Base-by-base conservation (phyloP, 2,888 invertebrate species). In the Cephus pygmeus region DNA sequence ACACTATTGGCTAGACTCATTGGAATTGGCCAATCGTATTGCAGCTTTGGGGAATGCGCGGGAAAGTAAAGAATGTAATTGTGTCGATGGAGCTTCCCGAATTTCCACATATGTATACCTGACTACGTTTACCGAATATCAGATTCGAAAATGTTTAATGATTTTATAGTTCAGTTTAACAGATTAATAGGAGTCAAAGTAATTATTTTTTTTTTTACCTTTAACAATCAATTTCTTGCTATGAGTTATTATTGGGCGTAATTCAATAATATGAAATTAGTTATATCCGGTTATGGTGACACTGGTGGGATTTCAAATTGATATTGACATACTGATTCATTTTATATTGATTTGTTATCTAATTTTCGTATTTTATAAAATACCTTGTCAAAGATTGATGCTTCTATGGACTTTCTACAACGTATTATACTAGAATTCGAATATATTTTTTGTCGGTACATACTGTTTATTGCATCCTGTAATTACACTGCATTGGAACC, bases 1-100 rank as follows among this genome's bases (percentile, higher is more conserved):
- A 6, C 12, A 31, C 71, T 12, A 78, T 78, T 78, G 78, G 78
- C 30, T 33, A 35, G 73, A n/a, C n/a, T 23, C 76, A 73, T 1
- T 34, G 34, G 75, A 71, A 73, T 56, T 31, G 11, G n/a, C 78
- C 75, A 75, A 76, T 78, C 4, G 23, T 3, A 33, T 9, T 0
- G 6, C 1, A 33, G 35, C 33, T 33, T 34, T 33, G 34, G 30
- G 35, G 68, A 68, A 35, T 30, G 76, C 78, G 78, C 78, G 78
- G 78, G 78, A 78, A 76, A 78, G 31, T 23, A 15, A 12, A n/a
- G n/a, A 30, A 36, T 31, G 15, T 11, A 33, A 69, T 36, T 15
- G 15, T 12, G 4, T 40, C 4, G 40, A 12, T 4, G 15, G 15
- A 4, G 33, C 23, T 15, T 73, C 73, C 12, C 71, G 34, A 6